phyloP scores from a whole-genome alignment of 2,797 vertebrate species.

The Oryzias sinensis region DNA sequence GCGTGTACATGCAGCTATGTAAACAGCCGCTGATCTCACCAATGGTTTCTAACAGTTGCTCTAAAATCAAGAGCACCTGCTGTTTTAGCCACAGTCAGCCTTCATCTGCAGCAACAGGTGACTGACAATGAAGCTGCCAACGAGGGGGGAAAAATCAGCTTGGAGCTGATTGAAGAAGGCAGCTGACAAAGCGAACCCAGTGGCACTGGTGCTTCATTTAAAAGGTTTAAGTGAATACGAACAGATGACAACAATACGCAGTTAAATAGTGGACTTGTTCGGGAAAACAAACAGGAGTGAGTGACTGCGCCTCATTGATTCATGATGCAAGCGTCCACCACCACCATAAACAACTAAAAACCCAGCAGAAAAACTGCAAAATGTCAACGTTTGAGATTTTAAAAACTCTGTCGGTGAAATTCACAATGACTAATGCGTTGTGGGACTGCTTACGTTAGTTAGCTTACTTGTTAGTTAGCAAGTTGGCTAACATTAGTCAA shows the following conservation, averaged over 20 bases:
- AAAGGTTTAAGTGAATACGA: no score
- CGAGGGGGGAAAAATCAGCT: slow-evolving; percentile 2
- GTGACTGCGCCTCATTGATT: no score
- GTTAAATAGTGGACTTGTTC: no score
- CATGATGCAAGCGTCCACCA: no score
- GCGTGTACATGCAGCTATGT: neutral
- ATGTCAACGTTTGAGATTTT: no score
- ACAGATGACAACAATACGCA: no score
- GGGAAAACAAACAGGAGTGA: no score
- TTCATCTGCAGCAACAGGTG: slow-evolving; percentile 62
- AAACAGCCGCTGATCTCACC: slow-evolving; percentile 2
- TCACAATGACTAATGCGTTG: no score
- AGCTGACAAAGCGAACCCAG: slow-evolving; percentile 29
- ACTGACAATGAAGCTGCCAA: slow-evolving; percentile 23
- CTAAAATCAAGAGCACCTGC: slow-evolving; percentile 34
- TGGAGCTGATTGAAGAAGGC: slow-evolving; percentile 7
- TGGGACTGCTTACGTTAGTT: neutral
- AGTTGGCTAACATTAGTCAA: slow-evolving; percentile 37
- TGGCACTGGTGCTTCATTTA: neutral
- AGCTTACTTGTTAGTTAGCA: slow-evolving; percentile 44
- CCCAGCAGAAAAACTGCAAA: no score
- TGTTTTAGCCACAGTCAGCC: slow-evolving; percentile 51
- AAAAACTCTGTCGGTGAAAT: no score
- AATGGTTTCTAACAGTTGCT: slow-evolving; percentile 20
- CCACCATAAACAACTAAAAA: no score